Evolutionary conservation across 2,113 vertebrate species (phyloP), one percentile per base, ranked within the genome.

Genomic region (Cavia aperea): DNA sequence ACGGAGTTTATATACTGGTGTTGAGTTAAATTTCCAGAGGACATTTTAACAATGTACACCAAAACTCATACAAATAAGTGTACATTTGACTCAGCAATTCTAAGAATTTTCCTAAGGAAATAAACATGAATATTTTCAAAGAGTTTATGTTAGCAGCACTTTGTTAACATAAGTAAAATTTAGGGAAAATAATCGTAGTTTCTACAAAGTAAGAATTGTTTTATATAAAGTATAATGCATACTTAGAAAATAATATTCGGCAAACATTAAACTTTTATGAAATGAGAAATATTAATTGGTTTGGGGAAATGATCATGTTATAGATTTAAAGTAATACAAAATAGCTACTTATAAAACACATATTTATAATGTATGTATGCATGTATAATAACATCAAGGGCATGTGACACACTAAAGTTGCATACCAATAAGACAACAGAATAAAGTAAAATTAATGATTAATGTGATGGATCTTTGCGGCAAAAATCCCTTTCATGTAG

Each of bases 61-160:
- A 56, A 89, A 90, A 90, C 11, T 73, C 7, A 91, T 88, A 54
- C 49, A 94, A 90, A 88, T 86, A 26, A 68, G 6, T 4, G 29
- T 94, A 46, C 10, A 56, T 92, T 94, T 81, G n/a, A 83, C n/a
- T 94, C 82, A 94, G 65, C 88, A 90, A 63, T 90, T 95, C n/a
- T 81, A 88, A 92, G 36, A 79, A 89, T 88, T 82, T 86, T 86
- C 46, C 21, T 73, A 68, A 93, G 66, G n/a, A 94, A 89, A 94
- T 89, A 96, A 94, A 70, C 13, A 89, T 81, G 29, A 92, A 58
- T 79, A 16, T 63, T 90, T 82, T 43, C 43, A 68, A 1, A 11
- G 9, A 90, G 19, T 91, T 91, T 92, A 51, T 94, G 60, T 85
- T 63, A 70, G 16, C 68, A 75, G 6, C 75, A 81, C n/a, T 91